Evolutionary conservation across 2,113 vertebrate genomes (phyloP), one percentile per base, ranked within the genome.

Genomic region (Plecturocebus donacophilus): DNA sequence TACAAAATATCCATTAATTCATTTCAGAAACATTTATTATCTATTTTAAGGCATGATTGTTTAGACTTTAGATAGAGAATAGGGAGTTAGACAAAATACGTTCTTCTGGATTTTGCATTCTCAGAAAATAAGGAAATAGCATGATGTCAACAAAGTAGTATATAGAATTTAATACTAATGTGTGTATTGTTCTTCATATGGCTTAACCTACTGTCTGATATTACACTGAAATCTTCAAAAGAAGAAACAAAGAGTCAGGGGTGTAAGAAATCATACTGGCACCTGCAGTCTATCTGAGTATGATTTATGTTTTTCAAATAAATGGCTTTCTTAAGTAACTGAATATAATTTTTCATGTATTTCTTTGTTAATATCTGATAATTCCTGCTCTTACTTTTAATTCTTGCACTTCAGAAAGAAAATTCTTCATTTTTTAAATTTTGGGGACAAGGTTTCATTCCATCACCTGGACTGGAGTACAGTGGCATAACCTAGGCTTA

Each of bases 21-120:
- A 87, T 70, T 88, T 38, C 47, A 93, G n/a, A 94, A 89, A 35
- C 10, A 91, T 76, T 86, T 92, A 83, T n/a, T 70, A 76, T 56
- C 52, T 92, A 45, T 79, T 90, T 82, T 90, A 77, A 83, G 45
- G 8, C 66, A 73, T 80, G 30, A 45, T n/a, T 80, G 9, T 71
- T 96, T 66, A 90, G 52, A 45, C 19, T 64, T 85, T 68, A 21
- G 25, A 58, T 71, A 85, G 70, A 42, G 16, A 47, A 23, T 13
- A 70, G 2, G 21, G 14, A 91, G 27, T 56, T 86, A 68, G 8
- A 83, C 13, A 71, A 86, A 93, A 82, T 92, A n/a, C 13, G 3
- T 64, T 23, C 5, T 82, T n/a, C 80, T 21, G 19, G 11, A 61
- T 3, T 23, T 14, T 93, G 66, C 0, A 23, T 96, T 71, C 47